These are phyloP conservation scores for Drosophila kurseongensis DNA, from an alignment of 1,140 invertebrate genomes.

Conservation along the genomic window DNA sequence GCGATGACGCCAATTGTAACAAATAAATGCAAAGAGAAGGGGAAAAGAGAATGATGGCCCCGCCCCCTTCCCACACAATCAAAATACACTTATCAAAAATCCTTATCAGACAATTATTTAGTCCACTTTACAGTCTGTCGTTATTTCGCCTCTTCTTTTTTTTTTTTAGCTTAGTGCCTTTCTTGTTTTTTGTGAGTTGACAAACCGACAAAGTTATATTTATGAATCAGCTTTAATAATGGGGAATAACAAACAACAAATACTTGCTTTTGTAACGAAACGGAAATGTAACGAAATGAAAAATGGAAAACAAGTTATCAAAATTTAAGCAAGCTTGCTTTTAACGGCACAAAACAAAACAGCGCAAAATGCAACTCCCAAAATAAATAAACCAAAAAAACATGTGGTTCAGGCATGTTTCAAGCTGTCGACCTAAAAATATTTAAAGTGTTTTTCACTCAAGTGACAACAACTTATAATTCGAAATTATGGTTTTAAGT, in stretches of 20 bases:
- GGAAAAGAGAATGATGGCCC: slow-evolving; percentile 2
- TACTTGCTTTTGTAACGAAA: slow-evolving; percentile 50
- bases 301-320: slow-evolving; percentile 39
- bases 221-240: slow-evolving; percentile 69
- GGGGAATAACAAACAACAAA: slow-evolving; percentile 22
- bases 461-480: too few species aligned
- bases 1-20: slow-evolving; percentile 48
- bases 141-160: slow-evolving; percentile 10
- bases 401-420: slow-evolving; percentile 36
- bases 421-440: slow-evolving; percentile 13
- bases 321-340: slow-evolving; percentile 27
- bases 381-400: slow-evolving; percentile 20
- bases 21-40: slow-evolving; percentile 20
- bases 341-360: slow-evolving; percentile 12
- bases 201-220: slow-evolving; percentile 70
- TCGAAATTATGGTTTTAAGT: not conserved
- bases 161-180: not conserved
- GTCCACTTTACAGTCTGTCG: slow-evolving; percentile 37
- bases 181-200: slow-evolving; percentile 33
- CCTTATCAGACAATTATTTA: slow-evolving; percentile 54
- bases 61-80: not conserved
- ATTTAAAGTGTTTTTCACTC: not conserved
- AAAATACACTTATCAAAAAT: slow-evolving; percentile 23
- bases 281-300: slow-evolving; percentile 46
- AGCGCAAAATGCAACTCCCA: slow-evolving; percentile 17